A percentile compares a stretch with the other conserved stretches of the same genome.
Conservation (phyloP, 2,888 invertebrate genomes). For the Platerodrilus igneus region DNA sequence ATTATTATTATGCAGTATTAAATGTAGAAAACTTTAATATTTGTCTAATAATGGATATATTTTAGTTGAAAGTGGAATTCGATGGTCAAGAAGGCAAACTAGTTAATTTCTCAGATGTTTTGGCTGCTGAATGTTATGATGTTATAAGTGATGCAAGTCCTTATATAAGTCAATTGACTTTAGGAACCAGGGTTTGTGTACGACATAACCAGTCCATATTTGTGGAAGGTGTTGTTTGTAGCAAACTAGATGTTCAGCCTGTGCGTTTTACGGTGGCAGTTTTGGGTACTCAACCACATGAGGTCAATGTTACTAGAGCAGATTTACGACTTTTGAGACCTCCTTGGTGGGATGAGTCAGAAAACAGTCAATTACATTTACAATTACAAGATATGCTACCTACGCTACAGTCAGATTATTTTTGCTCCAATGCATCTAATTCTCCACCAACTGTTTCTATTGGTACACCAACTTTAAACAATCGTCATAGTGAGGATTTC, state of each 20-base stretch:
- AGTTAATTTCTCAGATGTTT: conserved; percentile 70
- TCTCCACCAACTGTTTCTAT: conserved; percentile 54
- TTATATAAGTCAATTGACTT: conserved; percentile 71
- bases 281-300: conserved; percentile 49
- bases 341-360: conserved; percentile 96
- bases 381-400: conserved; percentile 25
- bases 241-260: conserved; percentile 59
- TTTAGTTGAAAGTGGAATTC: conserved; percentile 67
- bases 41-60: conserved; percentile 1
- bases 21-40: no score
- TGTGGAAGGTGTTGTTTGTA: conserved; percentile 77
- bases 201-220: conserved; percentile 70
- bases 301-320: conserved; percentile 77
- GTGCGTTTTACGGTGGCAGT: conserved; percentile 65
- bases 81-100: conserved; percentile 70
- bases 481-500: conserved; percentile 68
- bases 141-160: conserved; percentile 93
- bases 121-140: conserved; percentile 75
- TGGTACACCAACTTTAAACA: conserved; percentile 58
- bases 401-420: conserved; percentile 45
- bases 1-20: not conserved
- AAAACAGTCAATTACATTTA: conserved; percentile 49
- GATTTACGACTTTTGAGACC: conserved; percentile 86
- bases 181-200: conserved; percentile 79
- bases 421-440: conserved; percentile 56